Conservation (phyloP, 2,113 vertebrate genomes). For the Zosterops pallidus region DNA sequence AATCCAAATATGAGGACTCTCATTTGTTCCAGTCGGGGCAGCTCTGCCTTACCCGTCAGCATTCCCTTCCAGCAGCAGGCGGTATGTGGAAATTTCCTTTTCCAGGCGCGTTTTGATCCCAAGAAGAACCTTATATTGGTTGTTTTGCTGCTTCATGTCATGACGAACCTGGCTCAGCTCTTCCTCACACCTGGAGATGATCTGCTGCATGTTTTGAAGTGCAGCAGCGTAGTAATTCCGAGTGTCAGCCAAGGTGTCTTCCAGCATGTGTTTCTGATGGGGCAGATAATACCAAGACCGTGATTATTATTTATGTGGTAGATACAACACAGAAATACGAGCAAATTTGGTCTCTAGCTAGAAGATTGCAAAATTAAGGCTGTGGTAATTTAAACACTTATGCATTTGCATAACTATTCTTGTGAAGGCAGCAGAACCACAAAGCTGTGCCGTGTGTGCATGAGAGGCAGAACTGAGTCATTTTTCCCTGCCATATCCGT, state of each 20-base stretch:
- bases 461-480: not conserved
- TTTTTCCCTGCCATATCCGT: not conserved
- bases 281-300: not conserved
- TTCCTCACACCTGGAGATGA: conserved; percentile 80
- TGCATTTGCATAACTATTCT: not conserved
- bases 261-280: conserved; percentile 87
- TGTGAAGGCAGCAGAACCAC: not conserved
- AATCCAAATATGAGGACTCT: not conserved
- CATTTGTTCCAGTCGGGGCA: not conserved
- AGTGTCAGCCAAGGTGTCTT: conserved; percentile 84
- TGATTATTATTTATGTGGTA: not conserved
- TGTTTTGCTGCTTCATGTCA: conserved; percentile 84
- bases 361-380: not conserved
- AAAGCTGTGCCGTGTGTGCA: not conserved
- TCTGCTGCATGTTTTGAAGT: conserved; percentile 81
- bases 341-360: not conserved
- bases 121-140: conserved; percentile 87
- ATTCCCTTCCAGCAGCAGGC: conserved; percentile 88
- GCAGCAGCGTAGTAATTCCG: conserved; percentile 81
- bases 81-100: conserved; percentile 93
- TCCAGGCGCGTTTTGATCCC: conserved; percentile 95
- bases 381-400: not conserved
- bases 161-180: conserved; percentile 83
- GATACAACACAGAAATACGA: not conserved
- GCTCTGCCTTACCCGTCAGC: conserved; percentile 77